These are phyloP conservation scores for Megaleporinus macrocephalus DNA, from an alignment of 2,113 vertebrate species.

Conservation along the genomic window DNA sequence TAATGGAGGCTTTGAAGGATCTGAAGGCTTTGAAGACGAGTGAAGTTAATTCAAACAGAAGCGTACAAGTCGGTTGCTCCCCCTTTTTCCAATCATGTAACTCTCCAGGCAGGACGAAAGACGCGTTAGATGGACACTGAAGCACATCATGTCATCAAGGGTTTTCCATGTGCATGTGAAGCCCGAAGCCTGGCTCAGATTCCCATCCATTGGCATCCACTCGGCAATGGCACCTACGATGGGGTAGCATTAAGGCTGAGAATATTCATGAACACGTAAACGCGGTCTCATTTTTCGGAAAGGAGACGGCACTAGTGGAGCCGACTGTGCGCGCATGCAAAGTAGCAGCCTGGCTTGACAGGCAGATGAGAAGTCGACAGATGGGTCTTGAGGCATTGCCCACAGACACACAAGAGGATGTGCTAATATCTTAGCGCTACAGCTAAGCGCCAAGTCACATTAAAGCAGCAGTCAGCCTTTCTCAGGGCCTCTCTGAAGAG, in stretches of 20 bases:
- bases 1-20: background rate
- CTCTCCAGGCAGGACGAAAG: background rate
- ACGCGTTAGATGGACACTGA: background rate
- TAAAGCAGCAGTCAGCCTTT: conserved; percentile 35
- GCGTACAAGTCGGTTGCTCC: too few relatives aligned
- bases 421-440: background rate
- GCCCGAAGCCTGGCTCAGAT: background rate
- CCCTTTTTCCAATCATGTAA: too few relatives aligned
- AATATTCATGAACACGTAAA: background rate
- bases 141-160: too few relatives aligned
- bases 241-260: background rate
- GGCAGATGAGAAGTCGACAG: conserved; percentile 37
- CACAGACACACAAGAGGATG: conserved; percentile 23
- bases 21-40: background rate
- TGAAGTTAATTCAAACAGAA: background rate
- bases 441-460: conserved; percentile 8
- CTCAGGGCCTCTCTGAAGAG: conserved; percentile 16
- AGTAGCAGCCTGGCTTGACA: background rate
- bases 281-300: background rate
- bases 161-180: too few relatives aligned
- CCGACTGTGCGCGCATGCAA: background rate
- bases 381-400: conserved; percentile 35
- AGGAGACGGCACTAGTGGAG: background rate
- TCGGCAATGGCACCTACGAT: background rate
- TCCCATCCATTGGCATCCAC: background rate